phyloP scores from a whole-genome alignment of 2,888 invertebrate genomes.

The Leptarthrus brevirostris region DNA sequence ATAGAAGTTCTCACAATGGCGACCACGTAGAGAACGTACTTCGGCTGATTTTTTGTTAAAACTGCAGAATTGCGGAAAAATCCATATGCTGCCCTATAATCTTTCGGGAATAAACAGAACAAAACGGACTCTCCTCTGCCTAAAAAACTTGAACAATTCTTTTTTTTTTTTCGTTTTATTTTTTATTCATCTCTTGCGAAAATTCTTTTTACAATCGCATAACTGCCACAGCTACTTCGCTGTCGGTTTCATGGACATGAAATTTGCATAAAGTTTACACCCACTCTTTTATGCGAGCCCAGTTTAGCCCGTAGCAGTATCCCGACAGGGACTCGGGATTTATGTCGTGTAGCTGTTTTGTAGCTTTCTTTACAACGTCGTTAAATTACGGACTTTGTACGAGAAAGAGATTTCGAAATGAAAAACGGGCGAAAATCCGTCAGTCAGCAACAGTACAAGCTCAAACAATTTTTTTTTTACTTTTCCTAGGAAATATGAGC shows the following conservation, averaged over 20 bases:
- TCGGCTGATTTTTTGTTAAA: too few species aligned
- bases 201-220: not conserved
- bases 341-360: not conserved
- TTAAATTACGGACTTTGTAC: slow-evolving; percentile 3
- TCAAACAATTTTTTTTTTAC: too few species aligned
- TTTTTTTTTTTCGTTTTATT: not conserved
- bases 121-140: not conserved
- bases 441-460: not conserved
- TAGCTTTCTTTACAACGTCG: not conserved
- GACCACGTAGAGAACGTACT: too few species aligned
- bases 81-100: not conserved
- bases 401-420: not conserved
- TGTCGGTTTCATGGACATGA: not conserved
- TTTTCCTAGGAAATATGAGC: too few species aligned
- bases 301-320: not conserved
- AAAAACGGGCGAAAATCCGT: not conserved
- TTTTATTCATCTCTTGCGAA: not conserved
- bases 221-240: slow-evolving; percentile 14
- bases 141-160: not conserved
- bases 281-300: not conserved
- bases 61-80: not conserved
- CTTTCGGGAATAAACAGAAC: not conserved
- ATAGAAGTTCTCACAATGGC: too few species aligned
- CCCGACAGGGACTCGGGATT: not conserved
- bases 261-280: slow-evolving; percentile 13